Base-by-base conservation (phyloP, 2,113 vertebrate genomes). In the Ameiurus melas region DNA sequence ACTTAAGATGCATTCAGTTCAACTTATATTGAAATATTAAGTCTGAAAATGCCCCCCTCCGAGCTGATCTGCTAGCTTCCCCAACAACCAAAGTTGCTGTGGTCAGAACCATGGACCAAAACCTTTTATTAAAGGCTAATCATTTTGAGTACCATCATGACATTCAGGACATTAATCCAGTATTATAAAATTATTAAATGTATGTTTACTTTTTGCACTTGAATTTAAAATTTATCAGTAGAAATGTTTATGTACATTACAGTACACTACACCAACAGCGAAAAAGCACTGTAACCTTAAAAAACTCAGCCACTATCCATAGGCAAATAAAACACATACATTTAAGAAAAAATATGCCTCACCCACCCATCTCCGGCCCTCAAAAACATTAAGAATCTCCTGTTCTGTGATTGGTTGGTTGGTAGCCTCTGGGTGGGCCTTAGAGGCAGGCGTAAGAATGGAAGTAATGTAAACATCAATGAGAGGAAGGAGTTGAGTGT, bases 401-500 rank as follows among this genome's bases (percentile, higher is more conserved):
- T 99, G 97, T 58, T 99, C 98, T 0, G 98, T 99, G 92, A 99
- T 97, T 68, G 98, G 98, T 93, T 99, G 97, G 90, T 99, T 99
- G 81, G 98, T 99, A 90, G 98, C 98, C 94, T 99, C 98, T 0
- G 98, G 98, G 92, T 98, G 99, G 86, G 98, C 97, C 91, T 99
- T 99, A 19, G 98, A 99, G 8, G 98, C 98, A 51, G 98, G 98
- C 47, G 98, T 99, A 87, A 99, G 97, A 88, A 99, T 95, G 89
- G 98, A 99, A 94, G 98, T 99, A 91, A 99, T 97, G 89, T 99
- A 99, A 78, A 97, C 98, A 17, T 99, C 98, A 16, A 99, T 97
- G 2, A 99, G 96, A 85, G 98, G 97, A 79, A 99, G 96, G 66
- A 99, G 92, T 81, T 99, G 98, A 80, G 97, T 98, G 92, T 99